Percentiles rank a stretch among this genome's conserved stretches.
These are phyloP conservation scores for Tetrapedia diversipes DNA, from an alignment of 2,888 invertebrate species.

Conservation along the genomic window DNA sequence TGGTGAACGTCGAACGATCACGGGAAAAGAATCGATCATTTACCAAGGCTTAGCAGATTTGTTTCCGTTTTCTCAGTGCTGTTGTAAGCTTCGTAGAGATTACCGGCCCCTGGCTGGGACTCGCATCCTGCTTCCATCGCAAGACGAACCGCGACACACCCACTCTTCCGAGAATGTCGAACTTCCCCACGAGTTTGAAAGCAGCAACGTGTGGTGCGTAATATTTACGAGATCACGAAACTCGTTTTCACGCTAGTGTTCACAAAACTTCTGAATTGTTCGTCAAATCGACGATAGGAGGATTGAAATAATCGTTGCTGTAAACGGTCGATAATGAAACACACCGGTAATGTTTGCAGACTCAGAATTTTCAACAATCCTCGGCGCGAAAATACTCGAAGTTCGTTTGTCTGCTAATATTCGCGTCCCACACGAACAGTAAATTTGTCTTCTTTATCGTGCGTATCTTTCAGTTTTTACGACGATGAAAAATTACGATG, in stretches of 20 bases:
- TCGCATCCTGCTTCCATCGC: slow-evolving; percentile 58
- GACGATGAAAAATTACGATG: background rate
- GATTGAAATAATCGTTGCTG: background rate
- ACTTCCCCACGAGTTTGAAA: slow-evolving; percentile 52
- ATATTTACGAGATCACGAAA: slow-evolving; percentile 9
- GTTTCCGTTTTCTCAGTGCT: slow-evolving; percentile 48
- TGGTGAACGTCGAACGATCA: background rate
- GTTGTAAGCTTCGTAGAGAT: slow-evolving; percentile 61
- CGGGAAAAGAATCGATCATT: slow-evolving; percentile 32
- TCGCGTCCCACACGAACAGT: background rate
- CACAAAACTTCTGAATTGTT: background rate
- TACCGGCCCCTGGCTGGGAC: slow-evolving; percentile 44
- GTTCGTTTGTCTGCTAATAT: background rate
- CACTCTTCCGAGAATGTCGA: slow-evolving; percentile 63
- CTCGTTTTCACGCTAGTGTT: background rate
- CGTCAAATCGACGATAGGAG: too few species aligned
- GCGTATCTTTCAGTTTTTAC: background rate
- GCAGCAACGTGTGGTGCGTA: slow-evolving; percentile 3
- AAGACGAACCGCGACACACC: slow-evolving; percentile 58
- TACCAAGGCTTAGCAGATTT: slow-evolving; percentile 65
- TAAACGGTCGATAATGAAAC: background rate
- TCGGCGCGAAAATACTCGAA: background rate
- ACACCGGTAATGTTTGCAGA: background rate
- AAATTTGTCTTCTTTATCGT: background rate
- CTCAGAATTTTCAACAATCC: background rate